Conservation (phyloP, 1,140 invertebrate genomes). For the Dreissena rostriformis region DNA sequence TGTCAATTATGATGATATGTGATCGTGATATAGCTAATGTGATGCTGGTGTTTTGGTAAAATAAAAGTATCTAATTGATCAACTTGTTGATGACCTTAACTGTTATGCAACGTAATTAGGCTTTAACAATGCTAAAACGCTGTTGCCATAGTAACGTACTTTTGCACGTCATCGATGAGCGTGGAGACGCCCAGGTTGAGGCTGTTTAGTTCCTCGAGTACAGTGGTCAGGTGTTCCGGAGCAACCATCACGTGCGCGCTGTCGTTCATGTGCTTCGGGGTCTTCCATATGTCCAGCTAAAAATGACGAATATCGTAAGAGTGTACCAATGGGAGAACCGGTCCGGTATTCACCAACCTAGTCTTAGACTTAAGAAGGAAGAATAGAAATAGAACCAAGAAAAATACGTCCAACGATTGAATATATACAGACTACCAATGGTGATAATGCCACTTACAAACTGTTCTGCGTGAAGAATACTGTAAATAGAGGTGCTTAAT, state of each 20-base stretch:
- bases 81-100: background rate
- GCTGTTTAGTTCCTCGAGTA: constrained; percentile 3
- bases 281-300: constrained; percentile 47
- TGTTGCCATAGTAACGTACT: constrained; percentile 11
- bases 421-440: too few relatives aligned
- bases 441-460: too few relatives aligned
- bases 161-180: constrained; percentile 35
- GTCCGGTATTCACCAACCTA: background rate
- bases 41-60: background rate
- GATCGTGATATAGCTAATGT: too few relatives aligned
- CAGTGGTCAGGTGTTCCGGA: constrained; percentile 10
- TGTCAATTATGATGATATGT: background rate
- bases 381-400: too few relatives aligned
- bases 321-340: background rate
- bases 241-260: constrained; percentile 4
- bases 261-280: constrained; percentile 37
- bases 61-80: background rate
- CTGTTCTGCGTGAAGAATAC: too few relatives aligned
- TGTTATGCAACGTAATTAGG: background rate
- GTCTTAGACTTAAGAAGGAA: background rate
- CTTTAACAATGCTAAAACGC: too few relatives aligned
- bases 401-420: too few relatives aligned
- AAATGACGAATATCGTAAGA: background rate
- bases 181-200: constrained; percentile 17
- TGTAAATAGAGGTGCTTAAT: too few relatives aligned